phyloP scores from a whole-genome alignment of 2,797 vertebrate genomes.

The Arrhamphus sclerolepis region DNA sequence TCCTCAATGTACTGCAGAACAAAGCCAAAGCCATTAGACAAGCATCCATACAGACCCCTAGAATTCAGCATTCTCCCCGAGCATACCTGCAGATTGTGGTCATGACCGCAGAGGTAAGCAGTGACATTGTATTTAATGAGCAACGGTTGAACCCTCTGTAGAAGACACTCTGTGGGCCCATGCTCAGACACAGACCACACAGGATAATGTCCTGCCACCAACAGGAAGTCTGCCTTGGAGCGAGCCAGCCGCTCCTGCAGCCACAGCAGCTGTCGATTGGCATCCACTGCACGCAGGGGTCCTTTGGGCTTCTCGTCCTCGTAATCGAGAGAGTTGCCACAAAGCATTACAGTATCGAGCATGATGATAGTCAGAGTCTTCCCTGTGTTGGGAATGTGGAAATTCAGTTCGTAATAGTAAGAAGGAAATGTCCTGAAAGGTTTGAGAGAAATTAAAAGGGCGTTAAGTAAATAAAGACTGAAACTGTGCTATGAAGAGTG shows the following conservation, averaged over 20 bases:
- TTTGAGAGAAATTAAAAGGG: neutral
- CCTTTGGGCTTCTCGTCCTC: constrained; percentile 74
- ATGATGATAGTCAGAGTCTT: constrained; percentile 86
- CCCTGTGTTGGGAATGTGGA: constrained; percentile 82
- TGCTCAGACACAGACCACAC: constrained; percentile 94
- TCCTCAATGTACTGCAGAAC: constrained; percentile 84
- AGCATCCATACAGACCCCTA: too few relatives aligned
- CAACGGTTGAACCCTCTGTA: constrained; percentile 82
- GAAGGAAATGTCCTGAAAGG: constrained; percentile 86
- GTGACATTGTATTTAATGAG: constrained; percentile 86
- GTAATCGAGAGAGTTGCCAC: constrained; percentile 88
- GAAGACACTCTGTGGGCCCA: constrained; percentile 88
- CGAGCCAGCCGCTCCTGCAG: constrained; percentile 82
- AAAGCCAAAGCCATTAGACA: neutral
- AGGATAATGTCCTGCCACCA: constrained; percentile 93
- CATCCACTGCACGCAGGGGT: constrained; percentile 59
- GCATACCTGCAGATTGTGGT: constrained; percentile 93
- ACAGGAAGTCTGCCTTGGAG: constrained; percentile 86
- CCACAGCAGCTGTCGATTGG: constrained; percentile 86
- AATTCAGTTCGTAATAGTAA: constrained; percentile 88
- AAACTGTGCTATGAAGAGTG: too few relatives aligned
- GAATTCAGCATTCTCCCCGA: too few relatives aligned
- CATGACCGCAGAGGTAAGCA: constrained; percentile 91
- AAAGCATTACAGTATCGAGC: constrained; percentile 90
- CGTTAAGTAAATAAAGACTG: too few relatives aligned